Evolutionary conservation across 1,140 invertebrate genomes (phyloP), one percentile per base, ranked within the genome.

Genomic region (Homarus americanus): DNA sequence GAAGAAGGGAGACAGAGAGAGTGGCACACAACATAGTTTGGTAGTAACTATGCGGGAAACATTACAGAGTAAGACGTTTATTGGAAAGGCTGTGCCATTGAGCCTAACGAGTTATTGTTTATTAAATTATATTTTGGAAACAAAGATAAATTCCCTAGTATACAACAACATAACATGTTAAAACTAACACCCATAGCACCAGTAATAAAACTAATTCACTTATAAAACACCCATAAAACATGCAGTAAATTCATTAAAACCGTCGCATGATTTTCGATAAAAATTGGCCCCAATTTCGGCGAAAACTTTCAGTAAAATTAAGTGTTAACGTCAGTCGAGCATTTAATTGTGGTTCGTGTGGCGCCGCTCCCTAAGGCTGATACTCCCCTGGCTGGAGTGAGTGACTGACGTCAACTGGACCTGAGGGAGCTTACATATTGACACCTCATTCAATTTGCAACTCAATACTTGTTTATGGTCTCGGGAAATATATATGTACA

Each of bases 381-480:
- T 69, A 32, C 32, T 69, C 17, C 17, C 28, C 5, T 4, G 5
- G n/a, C 7, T 28, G 3, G 63, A 32, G n/a, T 7, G 4, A 28
- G 28, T 41, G 76, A 79, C 17, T 79, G 76, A 79, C 76, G 49
- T 32, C 44, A 49, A 79, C 76, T 49, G 40, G 28, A 12, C 76
- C 76, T 0, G 15, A 32, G 76, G 76, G 76, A 79, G 40, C 40
- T 41, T 32, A 79, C 28, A 44, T 79, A 79, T 79, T 79, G 76
- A 44, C 76, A 79, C 76, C 76, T 44, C 40, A 79, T 79, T 79
- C 76, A 44, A 79, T 79, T 79, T 79, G 76, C 76, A 49, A 79
- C 76, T 79, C 76, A 79, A 41, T 79, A 49, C 76, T 79, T 49
- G 38, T 79, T 79, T 79, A 79, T 79, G 32, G 63, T 69, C n/a